Percentiles rank a stretch among this genome's conserved stretches.
phyloP scores from a whole-genome alignment of 2,888 invertebrate genomes.

The Ichneumoninae sp. region DNA sequence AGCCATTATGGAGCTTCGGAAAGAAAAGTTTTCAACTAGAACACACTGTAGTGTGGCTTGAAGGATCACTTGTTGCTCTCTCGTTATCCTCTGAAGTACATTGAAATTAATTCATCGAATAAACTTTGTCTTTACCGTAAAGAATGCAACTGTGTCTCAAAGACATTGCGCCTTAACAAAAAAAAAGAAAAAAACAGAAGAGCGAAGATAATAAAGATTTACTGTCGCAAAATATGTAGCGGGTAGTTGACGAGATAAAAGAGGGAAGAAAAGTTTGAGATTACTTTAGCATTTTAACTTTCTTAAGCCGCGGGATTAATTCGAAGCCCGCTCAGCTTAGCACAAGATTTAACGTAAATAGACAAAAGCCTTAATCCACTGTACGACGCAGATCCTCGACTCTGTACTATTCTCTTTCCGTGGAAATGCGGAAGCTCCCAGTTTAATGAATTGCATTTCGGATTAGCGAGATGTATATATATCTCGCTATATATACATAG shows the following conservation, averaged over 20 bases:
- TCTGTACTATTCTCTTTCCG: background rate
- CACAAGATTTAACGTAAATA: slow-evolving; percentile 42
- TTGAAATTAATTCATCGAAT: slow-evolving; percentile 2
- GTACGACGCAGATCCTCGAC: background rate
- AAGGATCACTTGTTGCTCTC: slow-evolving; percentile 32
- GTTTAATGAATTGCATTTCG: slow-evolving; percentile 28
- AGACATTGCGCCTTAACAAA: background rate
- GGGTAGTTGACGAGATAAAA: background rate
- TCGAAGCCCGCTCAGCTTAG: slow-evolving; percentile 13
- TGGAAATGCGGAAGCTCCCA: slow-evolving; percentile 17
- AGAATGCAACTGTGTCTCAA: background rate
- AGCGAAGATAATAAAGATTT: background rate
- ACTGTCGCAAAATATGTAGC: background rate
- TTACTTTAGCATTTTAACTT: slow-evolving; percentile 36
- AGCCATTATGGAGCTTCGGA: background rate
- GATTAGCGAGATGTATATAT: slow-evolving; percentile 5
- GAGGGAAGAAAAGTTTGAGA: slow-evolving; percentile 10
- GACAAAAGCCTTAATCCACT: slow-evolving; percentile 40
- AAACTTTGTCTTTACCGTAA: background rate
- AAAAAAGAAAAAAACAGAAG: background rate
- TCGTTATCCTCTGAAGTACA: background rate
- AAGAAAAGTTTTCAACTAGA: slow-evolving; percentile 13
- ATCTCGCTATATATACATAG: background rate
- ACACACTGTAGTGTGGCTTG: background rate
- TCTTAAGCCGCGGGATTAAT: slow-evolving; percentile 32